Base-by-base conservation (phyloP, 1,140 invertebrate genomes). In the Mamestra configurata region DNA sequence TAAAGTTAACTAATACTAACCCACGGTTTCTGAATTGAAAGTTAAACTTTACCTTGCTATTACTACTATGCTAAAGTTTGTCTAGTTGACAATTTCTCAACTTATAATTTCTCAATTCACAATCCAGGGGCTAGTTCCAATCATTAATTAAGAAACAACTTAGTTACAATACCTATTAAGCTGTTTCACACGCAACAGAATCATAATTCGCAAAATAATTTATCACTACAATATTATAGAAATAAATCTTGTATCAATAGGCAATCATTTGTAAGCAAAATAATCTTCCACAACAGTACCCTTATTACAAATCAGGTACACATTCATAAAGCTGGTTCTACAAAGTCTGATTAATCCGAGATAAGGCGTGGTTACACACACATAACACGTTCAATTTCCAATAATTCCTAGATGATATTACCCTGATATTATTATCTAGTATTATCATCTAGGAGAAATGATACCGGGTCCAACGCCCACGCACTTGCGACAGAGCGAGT, bases 381-480 rank as follows among this genome's bases (percentile, higher is more conserved):
- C 40, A 1, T 24, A 46, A 7, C 40, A 15, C 37, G 57, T 31
- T 18, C 27, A 68, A 46, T 68, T 49, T 49, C 40, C 40, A 68
- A 68, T 68, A 68, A 68, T 27, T 24, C 43, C 20, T 46, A 46
- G 64, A 49, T 68, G 64, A 68, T 68, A 46, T 68, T 68, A 46
- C 40, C 40, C 64, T 46, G 64, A 24, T 40, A 49, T 68, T 68
- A 68, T 68, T 46, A 68, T 68, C 64, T 68, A 68, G 59, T 40
- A 68, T 24, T 68, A 68, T 68, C 7, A 46, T 46, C 64, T 55
- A 22, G 53, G 18, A 55, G 10, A 15, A 55, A 24, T 46, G 22
- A 68, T 68, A 46, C 64, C 37, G 4, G 20, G 11, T 0, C 13
- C 15, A 1, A 68, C 64, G 11, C 40, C 40, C 22, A 46, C 64